These are phyloP conservation scores for Laupala kohalensis DNA, from an alignment of 1,140 invertebrate genomes.

Conservation along the genomic window DNA sequence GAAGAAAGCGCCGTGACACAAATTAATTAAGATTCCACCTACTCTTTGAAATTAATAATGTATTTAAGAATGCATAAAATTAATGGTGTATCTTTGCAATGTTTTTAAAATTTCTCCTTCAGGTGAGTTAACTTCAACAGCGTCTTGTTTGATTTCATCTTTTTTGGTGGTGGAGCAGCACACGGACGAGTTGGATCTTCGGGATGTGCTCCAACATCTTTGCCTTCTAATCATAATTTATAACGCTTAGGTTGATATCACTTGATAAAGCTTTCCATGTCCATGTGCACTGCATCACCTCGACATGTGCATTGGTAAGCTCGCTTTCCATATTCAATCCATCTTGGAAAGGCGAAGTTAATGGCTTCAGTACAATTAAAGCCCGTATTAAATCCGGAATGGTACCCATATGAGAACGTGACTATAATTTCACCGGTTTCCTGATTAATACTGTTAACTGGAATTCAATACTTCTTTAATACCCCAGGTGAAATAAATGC, in stretches of 20 bases:
- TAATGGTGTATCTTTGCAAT: too few relatives aligned
- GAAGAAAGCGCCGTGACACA: too few relatives aligned
- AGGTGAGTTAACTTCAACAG: too few relatives aligned
- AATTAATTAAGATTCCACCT: too few relatives aligned
- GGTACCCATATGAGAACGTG: constrained; percentile 55
- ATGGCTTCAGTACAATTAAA: constrained; percentile 99
- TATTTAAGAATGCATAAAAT: too few relatives aligned
- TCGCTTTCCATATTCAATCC: constrained; percentile 97
- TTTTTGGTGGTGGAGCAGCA: too few relatives aligned
- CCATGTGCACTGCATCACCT: constrained; percentile 88
- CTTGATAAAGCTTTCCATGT: constrained; percentile 93
- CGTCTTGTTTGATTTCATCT: too few relatives aligned
- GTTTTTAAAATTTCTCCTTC: too few relatives aligned
- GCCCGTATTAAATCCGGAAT: constrained; percentile 88
- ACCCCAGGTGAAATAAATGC: constrained; percentile 89
- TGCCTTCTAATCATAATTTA: constrained; percentile 62
- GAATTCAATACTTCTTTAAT: constrained; percentile 84
- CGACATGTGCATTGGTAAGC: constrained; percentile 69
- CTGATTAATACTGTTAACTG: constrained; percentile 76
- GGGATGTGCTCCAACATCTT: constrained; percentile 82
- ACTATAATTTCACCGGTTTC: constrained; percentile 57
- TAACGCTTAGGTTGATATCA: constrained; percentile 85
- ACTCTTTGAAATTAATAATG: too few relatives aligned
- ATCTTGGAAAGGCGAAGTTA: constrained; percentile 91
- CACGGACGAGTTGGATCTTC: constrained; percentile 81